Percentiles rank a stretch among this genome's conserved stretches.
Evolutionary conservation across 2,888 invertebrate species (phyloP).

Genomic region (Cyrtodaria siliqua): DNA sequence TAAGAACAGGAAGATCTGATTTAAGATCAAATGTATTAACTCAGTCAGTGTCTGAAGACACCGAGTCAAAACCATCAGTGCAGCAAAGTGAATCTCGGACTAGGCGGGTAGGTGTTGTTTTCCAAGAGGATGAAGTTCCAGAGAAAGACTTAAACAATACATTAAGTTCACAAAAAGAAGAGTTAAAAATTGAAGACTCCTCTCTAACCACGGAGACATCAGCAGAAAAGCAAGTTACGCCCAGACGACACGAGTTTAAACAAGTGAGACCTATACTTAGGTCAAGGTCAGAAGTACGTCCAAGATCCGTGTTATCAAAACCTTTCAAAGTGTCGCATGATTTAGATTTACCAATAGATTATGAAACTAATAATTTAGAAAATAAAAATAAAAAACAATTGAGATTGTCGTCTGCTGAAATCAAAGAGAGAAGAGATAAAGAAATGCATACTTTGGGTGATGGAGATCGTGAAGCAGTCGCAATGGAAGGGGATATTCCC

Average conservation of each 20-base stretch:
- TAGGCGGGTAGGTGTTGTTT: conserved; percentile 21
- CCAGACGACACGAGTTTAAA: background rate
- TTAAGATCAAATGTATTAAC: conserved; percentile 17
- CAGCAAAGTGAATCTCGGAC: conserved; percentile 11
- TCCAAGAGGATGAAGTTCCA: background rate
- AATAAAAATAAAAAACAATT: background rate
- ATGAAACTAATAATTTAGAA: conserved; percentile 37
- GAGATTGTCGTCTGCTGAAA: background rate
- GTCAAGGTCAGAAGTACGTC: conserved; percentile 55
- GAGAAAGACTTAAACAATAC: conserved; percentile 3
- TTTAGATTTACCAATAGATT: conserved; percentile 8
- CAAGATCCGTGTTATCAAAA: conserved; percentile 22
- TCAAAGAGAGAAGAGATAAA: background rate
- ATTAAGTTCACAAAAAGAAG: background rate
- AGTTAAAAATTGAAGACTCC: background rate
- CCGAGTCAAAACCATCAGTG: conserved; percentile 4
- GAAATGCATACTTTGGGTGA: conserved; percentile 1
- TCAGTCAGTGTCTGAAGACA: conserved; percentile 14
- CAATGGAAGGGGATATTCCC: conserved; percentile 25
- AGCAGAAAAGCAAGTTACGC: background rate
- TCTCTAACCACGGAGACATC: background rate
- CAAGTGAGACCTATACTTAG: conserved; percentile 44
- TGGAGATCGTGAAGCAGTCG: conserved; percentile 7
- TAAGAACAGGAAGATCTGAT: conserved; percentile 48
- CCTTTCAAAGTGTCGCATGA: conserved; percentile 60